Evolutionary conservation across 2,797 vertebrate species (phyloP).

Genomic region (Acrocephalus scirpaceus): DNA sequence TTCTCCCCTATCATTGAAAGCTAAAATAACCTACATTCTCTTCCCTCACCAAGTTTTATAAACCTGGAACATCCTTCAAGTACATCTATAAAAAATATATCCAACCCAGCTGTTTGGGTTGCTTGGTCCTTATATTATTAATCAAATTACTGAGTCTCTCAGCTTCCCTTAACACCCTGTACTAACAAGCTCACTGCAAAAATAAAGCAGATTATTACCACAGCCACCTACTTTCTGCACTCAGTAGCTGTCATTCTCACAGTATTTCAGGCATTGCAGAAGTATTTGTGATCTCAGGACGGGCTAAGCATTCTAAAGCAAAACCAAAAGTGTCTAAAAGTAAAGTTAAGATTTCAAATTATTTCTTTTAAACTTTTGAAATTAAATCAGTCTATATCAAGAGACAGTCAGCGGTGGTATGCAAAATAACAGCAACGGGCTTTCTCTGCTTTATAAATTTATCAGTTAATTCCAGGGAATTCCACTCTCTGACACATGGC

Average conservation of each 20-base stretch:
- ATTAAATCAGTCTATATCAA: background rate
- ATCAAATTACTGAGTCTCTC: background rate
- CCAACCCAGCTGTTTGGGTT: background rate
- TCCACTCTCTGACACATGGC: background rate
- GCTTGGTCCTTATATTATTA: background rate
- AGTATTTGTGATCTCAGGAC: background rate
- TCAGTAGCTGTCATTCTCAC: background rate
- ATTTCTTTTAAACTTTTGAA: background rate
- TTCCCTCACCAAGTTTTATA: background rate
- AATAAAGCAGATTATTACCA: background rate
- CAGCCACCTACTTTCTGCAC: background rate
- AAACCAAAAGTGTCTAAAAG: rapidly evolving
- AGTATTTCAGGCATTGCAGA: background rate
- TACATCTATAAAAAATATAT: background rate
- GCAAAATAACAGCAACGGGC: background rate
- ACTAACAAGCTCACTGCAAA: background rate
- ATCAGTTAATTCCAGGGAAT: background rate
- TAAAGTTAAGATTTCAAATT: background rate
- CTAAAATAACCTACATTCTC: background rate
- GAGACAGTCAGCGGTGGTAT: background rate
- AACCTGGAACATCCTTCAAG: background rate
- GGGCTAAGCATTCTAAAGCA: background rate
- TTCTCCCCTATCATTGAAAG: background rate
- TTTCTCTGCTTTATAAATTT: background rate
- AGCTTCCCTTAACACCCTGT: background rate